Conservation (phyloP, 2,888 invertebrate species). For the Apamea epomidion region DNA sequence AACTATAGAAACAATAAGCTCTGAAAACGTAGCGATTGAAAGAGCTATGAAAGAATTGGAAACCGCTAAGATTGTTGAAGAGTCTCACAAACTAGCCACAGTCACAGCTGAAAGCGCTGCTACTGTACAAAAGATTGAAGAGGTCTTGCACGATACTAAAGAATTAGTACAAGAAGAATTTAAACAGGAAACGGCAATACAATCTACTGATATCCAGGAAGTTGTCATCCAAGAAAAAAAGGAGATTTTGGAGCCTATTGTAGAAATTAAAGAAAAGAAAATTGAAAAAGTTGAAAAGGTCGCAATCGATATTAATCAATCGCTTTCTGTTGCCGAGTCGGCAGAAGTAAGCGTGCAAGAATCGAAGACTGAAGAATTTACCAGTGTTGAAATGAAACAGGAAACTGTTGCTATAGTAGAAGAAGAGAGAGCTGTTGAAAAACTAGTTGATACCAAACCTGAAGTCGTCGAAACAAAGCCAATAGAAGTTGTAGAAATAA, state of each 20-base stretch:
- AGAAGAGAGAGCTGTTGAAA: constrained; percentile 33
- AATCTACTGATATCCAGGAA: constrained; percentile 53
- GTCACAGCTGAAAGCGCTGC: constrained; percentile 61
- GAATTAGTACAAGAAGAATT: constrained; percentile 63
- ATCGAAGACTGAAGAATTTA: constrained; percentile 59
- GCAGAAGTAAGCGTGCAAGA: constrained; percentile 47
- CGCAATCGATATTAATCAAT: constrained; percentile 63
- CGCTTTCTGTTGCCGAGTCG: constrained; percentile 51
- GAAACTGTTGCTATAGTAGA: constrained; percentile 43
- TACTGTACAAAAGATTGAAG: constrained; percentile 60
- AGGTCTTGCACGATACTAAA: constrained; percentile 56
- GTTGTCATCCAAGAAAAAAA: constrained; percentile 56
- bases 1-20: constrained; percentile 61
- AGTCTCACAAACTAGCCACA: constrained; percentile 59
- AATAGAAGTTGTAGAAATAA: constrained; percentile 53
- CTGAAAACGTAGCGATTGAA: constrained; percentile 69
- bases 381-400: constrained; percentile 38
- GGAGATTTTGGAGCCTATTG: constrained; percentile 62
- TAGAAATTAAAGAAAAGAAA: constrained; percentile 62
- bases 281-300: constrained; percentile 68
- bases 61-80: constrained; percentile 64
- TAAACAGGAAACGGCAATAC: constrained; percentile 58
- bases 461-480: constrained; percentile 47
- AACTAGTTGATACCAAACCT: constrained; percentile 24
- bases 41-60: constrained; percentile 63